A percentile compares a stretch with the other conserved stretches of the same genome.
These are phyloP conservation scores for Astropecten irregularis DNA, from an alignment of 53 echinoderm and acorn worm genomes.

Conservation along the genomic window DNA sequence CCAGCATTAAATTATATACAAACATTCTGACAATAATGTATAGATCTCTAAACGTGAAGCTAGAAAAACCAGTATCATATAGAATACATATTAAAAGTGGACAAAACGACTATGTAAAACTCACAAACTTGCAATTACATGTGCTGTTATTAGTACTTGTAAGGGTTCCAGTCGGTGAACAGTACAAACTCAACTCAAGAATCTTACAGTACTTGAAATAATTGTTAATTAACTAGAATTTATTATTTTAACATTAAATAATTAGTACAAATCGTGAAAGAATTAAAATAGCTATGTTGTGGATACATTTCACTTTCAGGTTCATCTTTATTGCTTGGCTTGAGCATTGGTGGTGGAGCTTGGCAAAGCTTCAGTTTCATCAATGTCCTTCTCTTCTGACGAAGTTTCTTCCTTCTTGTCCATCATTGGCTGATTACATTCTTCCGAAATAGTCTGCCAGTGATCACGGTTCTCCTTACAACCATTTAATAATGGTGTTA, in stretches of 20 bases:
- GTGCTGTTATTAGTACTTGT: background rate
- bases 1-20: conserved; percentile 50
- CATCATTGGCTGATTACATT: conserved; percentile 55
- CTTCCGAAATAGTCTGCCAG: conserved; percentile 75
- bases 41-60: conserved; percentile 3
- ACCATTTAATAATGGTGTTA: conserved; percentile 73
- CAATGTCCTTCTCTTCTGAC: conserved; percentile 92
- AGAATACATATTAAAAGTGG: conserved; percentile 17
- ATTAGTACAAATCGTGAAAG: conserved; percentile 40
- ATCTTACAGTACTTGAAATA: conserved; percentile 33
- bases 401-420: conserved; percentile 62
- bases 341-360: conserved; percentile 20
- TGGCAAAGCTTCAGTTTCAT: conserved; percentile 80
- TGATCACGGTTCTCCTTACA: conserved; percentile 82
- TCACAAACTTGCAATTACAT: conserved; percentile 19
- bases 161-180: background rate
- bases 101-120: background rate
- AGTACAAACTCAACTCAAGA: background rate
- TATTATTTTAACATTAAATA: background rate
- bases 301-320: background rate
- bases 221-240: conserved; percentile 17
- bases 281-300: background rate
- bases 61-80: background rate
- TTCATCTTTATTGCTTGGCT: conserved; percentile 60
- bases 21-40: conserved; percentile 11